Conservation (phyloP, 2,888 invertebrate species). For the Tryphoninae sp. region DNA sequence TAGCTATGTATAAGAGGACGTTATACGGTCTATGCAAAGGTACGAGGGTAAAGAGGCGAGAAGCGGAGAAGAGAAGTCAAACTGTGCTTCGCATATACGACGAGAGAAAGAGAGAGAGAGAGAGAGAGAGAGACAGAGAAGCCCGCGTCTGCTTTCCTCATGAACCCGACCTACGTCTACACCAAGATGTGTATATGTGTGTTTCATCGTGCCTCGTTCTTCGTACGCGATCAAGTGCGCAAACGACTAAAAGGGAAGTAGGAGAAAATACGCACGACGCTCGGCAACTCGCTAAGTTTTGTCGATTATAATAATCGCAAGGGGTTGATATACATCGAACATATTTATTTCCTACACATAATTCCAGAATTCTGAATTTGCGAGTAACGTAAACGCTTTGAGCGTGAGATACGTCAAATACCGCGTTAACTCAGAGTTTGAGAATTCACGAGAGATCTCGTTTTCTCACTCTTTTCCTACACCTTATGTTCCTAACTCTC, state of each 20-base stretch:
- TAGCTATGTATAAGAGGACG: not conserved
- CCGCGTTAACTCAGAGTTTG: not conserved
- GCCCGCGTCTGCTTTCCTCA: not conserved
- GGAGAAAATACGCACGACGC: not conserved
- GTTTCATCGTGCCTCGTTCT: slow-evolving; percentile 11
- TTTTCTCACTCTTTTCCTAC: slow-evolving; percentile 27
- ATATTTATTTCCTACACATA: not conserved
- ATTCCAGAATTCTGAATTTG: not conserved
- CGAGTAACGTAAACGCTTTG: not conserved
- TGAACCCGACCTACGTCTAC: not conserved
- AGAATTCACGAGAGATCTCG: slow-evolving; percentile 16
- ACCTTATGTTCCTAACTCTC: not conserved
- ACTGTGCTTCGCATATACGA: slow-evolving; percentile 38
- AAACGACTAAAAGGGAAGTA: slow-evolving; percentile 1
- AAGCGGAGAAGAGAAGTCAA: slow-evolving; percentile 17
- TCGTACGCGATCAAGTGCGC: not conserved
- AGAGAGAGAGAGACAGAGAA: no score
- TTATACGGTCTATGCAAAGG: slow-evolving; percentile 1
- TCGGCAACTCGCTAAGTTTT: slow-evolving; percentile 62
- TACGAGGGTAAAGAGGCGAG: not conserved
- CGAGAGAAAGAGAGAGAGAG: not conserved
- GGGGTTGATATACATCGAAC: not conserved
- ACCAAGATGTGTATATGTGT: not conserved
- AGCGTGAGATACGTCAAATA: not conserved
- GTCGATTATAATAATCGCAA: slow-evolving; percentile 78